phyloP scores from a whole-genome alignment of 2,888 invertebrate genomes.

The Marasmarcha lunaedactyla region DNA sequence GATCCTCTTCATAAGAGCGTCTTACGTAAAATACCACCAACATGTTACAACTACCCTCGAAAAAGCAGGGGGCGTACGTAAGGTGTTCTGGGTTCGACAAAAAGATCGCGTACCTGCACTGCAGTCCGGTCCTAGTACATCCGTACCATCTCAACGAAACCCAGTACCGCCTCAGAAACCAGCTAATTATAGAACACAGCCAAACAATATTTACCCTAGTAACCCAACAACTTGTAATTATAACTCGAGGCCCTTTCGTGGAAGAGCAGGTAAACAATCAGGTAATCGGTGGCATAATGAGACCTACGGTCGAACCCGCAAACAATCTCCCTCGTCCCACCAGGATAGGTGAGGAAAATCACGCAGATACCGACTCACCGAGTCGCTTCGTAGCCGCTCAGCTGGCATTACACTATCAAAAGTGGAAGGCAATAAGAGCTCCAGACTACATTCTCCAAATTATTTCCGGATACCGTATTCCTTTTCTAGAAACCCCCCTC shows the following conservation, averaged over 20 bases:
- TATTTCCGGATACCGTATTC: slow-evolving; percentile 8
- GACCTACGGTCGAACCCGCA: background rate
- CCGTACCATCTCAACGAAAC: background rate
- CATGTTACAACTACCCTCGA: too few relatives aligned
- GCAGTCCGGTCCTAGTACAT: background rate
- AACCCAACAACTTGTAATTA: background rate
- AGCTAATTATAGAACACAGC: background rate
- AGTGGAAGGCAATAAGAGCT: slow-evolving; percentile 8
- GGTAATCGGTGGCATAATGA: background rate
- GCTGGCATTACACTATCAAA: background rate
- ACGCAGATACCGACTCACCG: slow-evolving; percentile 6
- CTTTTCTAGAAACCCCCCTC: slow-evolving; percentile 6
- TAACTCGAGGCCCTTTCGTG: background rate
- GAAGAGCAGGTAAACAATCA: background rate
- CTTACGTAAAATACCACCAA: too few relatives aligned
- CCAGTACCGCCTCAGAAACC: too few relatives aligned
- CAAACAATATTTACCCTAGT: background rate
- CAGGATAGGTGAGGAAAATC: slow-evolving; percentile 5
- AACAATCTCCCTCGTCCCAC: slow-evolving; percentile 6
- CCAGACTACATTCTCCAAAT: slow-evolving; percentile 9
- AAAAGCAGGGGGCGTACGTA: slow-evolving; percentile 5
- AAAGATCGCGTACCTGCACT: background rate
- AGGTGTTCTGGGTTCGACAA: background rate
- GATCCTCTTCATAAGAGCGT: too few relatives aligned
- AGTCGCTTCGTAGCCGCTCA: slow-evolving; percentile 6